Evolutionary conservation across 2,113 vertebrate species (phyloP), one percentile per base, ranked within the genome.

Genomic region (Mobula birostris): DNA sequence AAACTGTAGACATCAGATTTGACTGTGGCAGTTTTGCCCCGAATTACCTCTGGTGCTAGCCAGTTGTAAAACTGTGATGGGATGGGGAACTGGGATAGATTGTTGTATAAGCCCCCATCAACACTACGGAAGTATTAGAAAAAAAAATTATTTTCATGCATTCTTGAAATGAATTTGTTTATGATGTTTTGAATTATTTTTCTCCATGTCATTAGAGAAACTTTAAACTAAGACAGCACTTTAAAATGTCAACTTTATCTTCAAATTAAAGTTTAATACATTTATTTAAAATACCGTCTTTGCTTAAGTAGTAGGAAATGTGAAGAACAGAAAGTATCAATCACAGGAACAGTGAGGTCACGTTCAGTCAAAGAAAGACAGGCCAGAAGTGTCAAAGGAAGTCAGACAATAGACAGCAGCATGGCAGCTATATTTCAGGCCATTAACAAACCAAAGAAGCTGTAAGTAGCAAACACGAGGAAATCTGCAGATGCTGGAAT

Each of bases 1-100:
- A 97, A 97, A 94, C 97, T 97, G 93, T 96, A 97, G 94, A 97
- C 14, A 36, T 97, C 97, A 0, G 97, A 97, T 21, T 96, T 97
- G 12, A 95, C 82, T 0, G 97, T 96, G 0, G 95, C 95, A 76
- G 66, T 27, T 78, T 94, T 96, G 74, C 95, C 94, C 56, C 97
- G 95, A 95, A 97, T 95, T 11, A 97, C 96, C 95, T 97, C 97
- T 0, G 97, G 97, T 94, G 97, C 96, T 0, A 96, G 96, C 97
- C 97, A 97, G 7, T 94, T 96, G 90, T 96, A 96, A 1, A 97
- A 96, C 96, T 97, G 96, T 7, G n/a, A 68, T 5, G 97, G 97
- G 29, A 97, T 94, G 17, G 96, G 96, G 21, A 97, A 95, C 27
- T 94, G 95, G 29, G 96, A 96, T 95, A 97, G 95, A 66, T 97